Percentiles rank a stretch among this genome's conserved stretches.
Evolutionary conservation across 1,140 invertebrate species (phyloP).

Genomic region (Cydia strobilella): DNA sequence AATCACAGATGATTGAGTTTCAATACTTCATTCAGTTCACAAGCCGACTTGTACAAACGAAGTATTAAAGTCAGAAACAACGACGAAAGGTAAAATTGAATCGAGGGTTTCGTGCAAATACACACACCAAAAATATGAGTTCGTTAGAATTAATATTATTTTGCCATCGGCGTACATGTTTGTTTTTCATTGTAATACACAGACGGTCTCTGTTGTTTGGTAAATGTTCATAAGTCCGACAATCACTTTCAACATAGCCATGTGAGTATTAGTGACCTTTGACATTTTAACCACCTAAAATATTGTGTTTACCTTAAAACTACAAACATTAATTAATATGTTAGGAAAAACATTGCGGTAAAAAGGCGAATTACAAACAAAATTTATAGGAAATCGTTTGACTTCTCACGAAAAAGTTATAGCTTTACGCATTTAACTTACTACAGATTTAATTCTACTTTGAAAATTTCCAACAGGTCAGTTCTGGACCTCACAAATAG

Average conservation of each 20-base stretch:
- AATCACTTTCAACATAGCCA: slow-evolving; percentile 1
- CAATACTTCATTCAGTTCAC: slow-evolving; percentile 1
- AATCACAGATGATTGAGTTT: slow-evolving; percentile 31
- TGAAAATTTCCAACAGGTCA: slow-evolving; percentile 1
- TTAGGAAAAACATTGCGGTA: not conserved
- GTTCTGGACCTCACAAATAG: slow-evolving; percentile 14
- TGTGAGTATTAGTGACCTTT: slow-evolving; percentile 4
- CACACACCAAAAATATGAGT: slow-evolving; percentile 12
- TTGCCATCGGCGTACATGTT: slow-evolving; percentile 16
- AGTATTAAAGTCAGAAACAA: slow-evolving; percentile 23
- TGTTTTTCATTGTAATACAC: slow-evolving; percentile 14
- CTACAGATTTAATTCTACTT: slow-evolving; percentile 5
- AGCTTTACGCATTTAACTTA: not conserved
- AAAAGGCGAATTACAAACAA: slow-evolving; percentile 7
- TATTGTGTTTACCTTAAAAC: not conserved
- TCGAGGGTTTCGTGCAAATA: slow-evolving; percentile 16
- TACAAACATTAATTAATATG: not conserved
- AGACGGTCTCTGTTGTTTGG: not conserved
- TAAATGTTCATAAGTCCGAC: not conserved
- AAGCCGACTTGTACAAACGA: slow-evolving; percentile 8
- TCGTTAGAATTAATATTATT: slow-evolving; percentile 14
- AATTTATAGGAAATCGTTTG: not conserved
- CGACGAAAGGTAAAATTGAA: slow-evolving; percentile 16
- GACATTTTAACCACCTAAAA: not conserved
- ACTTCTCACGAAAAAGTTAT: slow-evolving; percentile 1